Evolutionary conservation across 2,888 invertebrate genomes (phyloP), one percentile per base, ranked within the genome.

Genomic region (Mesoligia furuncula): DNA sequence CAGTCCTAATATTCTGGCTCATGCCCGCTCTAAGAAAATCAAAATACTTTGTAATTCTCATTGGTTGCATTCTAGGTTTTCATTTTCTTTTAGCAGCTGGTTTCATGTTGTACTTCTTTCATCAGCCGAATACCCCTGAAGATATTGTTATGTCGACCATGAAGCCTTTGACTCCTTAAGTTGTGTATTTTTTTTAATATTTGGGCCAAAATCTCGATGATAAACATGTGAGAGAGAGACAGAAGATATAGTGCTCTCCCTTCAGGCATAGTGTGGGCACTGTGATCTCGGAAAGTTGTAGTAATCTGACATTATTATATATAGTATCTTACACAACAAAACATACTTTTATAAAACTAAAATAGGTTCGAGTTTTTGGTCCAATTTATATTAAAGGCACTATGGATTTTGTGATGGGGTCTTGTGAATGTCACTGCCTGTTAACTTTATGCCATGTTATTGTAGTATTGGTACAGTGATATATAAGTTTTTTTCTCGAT

Each of bases 11-110:
- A 39, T 97, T 98, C 80, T 98, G 99, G 80, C 97, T 99, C 17
- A 97, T 98, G 92, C 99, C 99, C 0, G 98, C 98, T 0, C 89
- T 98, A 77, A 97, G 97, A 74, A 97, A 97, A 87, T 98, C 98
- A 0, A 97, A 97, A 93, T 96, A 97, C 68, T 95, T 93, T 77
- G 62, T 95, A 0, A 92, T 96, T 39, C 81, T 96, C 11, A 92
- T 93, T 0, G 96, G 96, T 31, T 97, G 97, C 45, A 98, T 99
- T 69, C 92, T 98, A 70, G 96, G 97, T 31, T 97, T 98, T 83
- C 99, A 99, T 93, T 97, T 99, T 71, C 93, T 98, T 31, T 93
- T 99, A 48, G 99, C 99, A 2, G 97, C 98, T 48, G 99, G 99
- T 20, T 99, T 99, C 92, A 98, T 99, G 98, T 90, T 98, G 79